Evolutionary conservation across 2,113 vertebrate genomes (phyloP).

Genomic region (Danionella cerebrum): DNA sequence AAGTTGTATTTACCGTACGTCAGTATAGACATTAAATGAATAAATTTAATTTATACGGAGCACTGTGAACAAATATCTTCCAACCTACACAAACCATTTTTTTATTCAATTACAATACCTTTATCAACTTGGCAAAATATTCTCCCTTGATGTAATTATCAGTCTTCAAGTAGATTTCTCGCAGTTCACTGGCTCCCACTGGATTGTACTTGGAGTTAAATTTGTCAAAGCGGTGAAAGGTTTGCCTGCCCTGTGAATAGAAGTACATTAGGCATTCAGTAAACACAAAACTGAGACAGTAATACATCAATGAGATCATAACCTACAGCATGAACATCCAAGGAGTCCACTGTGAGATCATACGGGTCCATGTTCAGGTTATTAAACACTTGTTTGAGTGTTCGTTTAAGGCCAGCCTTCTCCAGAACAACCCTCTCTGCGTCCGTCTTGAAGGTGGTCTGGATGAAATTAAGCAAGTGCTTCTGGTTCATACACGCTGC

Average conservation of each 20-base stretch:
- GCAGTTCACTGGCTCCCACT: conserved; percentile 89
- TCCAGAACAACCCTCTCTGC: conserved; percentile 76
- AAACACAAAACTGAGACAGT: too few relatives aligned
- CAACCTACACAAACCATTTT: background rate
- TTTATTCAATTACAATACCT: conserved; percentile 2
- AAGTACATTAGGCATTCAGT: background rate
- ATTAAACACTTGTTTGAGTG: conserved; percentile 81
- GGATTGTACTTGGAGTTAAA: conserved; percentile 99
- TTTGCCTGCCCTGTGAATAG: conserved; percentile 82
- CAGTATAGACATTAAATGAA: too few relatives aligned
- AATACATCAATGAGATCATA: too few relatives aligned
- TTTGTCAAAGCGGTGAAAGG: conserved; percentile 98
- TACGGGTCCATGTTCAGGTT: conserved; percentile 91
- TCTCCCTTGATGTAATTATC: conserved; percentile 92
- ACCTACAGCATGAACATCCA: conserved; percentile 91
- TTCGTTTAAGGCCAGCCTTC: conserved; percentile 73
- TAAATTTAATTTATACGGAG: too few relatives aligned
- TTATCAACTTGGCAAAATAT: conserved; percentile 78
- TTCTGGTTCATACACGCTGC: conserved; percentile 98
- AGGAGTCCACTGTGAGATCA: conserved; percentile 93
- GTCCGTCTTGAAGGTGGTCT: conserved; percentile 81
- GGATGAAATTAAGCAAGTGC: conserved; percentile 88
- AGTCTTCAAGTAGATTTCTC: conserved; percentile 92
- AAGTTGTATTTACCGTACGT: too few relatives aligned
- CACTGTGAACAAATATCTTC: too few relatives aligned